Base-by-base conservation (phyloP, 2,888 invertebrate genomes). In the Embidobia sp. region DNA sequence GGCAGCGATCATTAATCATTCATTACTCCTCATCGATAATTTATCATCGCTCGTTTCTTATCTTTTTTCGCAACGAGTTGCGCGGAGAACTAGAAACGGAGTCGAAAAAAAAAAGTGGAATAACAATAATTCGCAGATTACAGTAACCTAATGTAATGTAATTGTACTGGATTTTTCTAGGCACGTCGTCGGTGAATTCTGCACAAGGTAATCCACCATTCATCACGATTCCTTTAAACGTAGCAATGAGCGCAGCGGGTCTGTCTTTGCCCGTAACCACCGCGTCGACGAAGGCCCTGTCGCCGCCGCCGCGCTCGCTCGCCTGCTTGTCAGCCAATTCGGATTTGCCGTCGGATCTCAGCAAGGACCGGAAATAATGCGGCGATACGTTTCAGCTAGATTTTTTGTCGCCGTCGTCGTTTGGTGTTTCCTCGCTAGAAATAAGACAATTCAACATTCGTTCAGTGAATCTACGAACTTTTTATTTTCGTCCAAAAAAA, bases 191-290 rank as follows among this genome's bases (percentile, higher is more conserved):
- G 66, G 81, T 84, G 59, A 85, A 84, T 80, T 83, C 85, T 46
- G 82, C 84, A 61, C 86, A 85, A 80, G 82, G 81, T 49, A 87
- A 83, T 81, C 87, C 87, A 33, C 94, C 94, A 88, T 94, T 93
- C 90, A 93, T 94, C 86, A 94, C 94, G 64, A 94, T 94, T 87
- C 94, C 94, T 59, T 90, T 94, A 79, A 93, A 93, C 26, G 93
- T 94, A 91, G 92, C 93, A 72, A 92, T 93, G 91, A 92, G 91
- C 0, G 91, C 91, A 1, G 92, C 93, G 10, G 91, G 88, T 40
- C 73, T 88, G 35, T 86, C 87, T 46, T 75, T 88, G 61, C 88
- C 88, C 42, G 86, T 87, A 37, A 83, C 83, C 44, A 84, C 88
- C 48, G 85, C 86, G 42, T 82, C 85, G 35, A 83, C 87, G 66